A percentile compares a stretch with the other conserved stretches of the same genome.
Evolutionary conservation across 2,888 invertebrate genomes (phyloP).

Genomic region (Cacoxenus indagator): DNA sequence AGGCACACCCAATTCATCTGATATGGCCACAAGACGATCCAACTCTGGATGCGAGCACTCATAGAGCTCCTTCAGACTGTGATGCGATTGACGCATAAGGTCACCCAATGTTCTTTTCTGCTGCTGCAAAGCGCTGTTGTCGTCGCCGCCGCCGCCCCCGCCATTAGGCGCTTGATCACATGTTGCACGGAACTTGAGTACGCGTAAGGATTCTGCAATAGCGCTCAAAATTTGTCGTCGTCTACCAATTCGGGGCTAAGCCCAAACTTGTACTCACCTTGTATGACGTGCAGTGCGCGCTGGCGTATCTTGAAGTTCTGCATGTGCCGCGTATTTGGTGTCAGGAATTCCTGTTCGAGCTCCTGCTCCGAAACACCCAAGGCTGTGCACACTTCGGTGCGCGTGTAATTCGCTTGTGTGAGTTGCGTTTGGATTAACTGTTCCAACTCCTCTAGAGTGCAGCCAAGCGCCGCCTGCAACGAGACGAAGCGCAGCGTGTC

Average conservation of each 20-base stretch:
- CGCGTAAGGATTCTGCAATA: slow-evolving; percentile 85
- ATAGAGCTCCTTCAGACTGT: slow-evolving; percentile 86
- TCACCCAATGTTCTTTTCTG: slow-evolving; percentile 75
- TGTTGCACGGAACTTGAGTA: slow-evolving; percentile 83
- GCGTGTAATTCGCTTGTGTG: slow-evolving; percentile 78
- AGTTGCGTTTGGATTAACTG: slow-evolving; percentile 76
- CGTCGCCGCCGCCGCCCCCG: neutral
- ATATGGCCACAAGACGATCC: slow-evolving; percentile 84
- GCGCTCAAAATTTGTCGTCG: neutral
- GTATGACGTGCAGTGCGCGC: slow-evolving; percentile 90
- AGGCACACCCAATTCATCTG: slow-evolving; percentile 79
- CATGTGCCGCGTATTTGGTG: slow-evolving; percentile 76
- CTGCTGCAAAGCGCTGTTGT: slow-evolving; percentile 35
- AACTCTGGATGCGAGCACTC: slow-evolving; percentile 94
- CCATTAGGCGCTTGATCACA: slow-evolving; percentile 55
- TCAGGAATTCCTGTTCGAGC: slow-evolving; percentile 78
- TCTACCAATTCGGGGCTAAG: neutral
- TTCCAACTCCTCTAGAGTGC: slow-evolving; percentile 79
- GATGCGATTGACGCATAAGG: slow-evolving; percentile 91
- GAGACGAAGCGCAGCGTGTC: slow-evolving; percentile 79
- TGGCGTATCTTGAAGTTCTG: slow-evolving; percentile 83
- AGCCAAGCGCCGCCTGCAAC: slow-evolving; percentile 78
- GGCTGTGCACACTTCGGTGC: slow-evolving; percentile 77
- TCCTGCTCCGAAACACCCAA: slow-evolving; percentile 75
- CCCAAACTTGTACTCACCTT: slow-evolving; percentile 74